Percentiles rank a stretch among this genome's conserved stretches.
Conservation (phyloP, 2,113 vertebrate species). For the Vidua chalybeata region DNA sequence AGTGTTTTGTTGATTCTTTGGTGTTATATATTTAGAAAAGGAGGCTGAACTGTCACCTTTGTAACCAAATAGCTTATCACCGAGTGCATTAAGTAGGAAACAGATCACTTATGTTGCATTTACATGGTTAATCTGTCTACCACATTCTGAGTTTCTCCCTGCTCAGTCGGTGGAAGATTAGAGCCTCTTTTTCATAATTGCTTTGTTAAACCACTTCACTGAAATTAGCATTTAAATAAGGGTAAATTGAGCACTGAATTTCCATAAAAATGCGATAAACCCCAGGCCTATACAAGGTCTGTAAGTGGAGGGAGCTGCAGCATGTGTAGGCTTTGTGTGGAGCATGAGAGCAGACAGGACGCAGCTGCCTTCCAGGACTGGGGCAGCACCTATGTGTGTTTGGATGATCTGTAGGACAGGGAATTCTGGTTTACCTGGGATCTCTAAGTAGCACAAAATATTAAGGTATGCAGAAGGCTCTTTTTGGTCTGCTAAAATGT, state of each 20-base stretch:
- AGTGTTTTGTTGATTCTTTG: neutral
- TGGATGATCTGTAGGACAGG: neutral
- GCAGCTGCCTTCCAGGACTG: neutral
- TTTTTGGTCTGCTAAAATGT: neutral
- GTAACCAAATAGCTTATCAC: neutral
- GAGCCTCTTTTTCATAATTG: constrained; percentile 41
- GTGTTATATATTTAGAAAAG: neutral
- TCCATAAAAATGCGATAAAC: neutral
- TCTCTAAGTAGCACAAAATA: neutral
- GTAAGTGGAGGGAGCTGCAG: neutral
- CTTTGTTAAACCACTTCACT: constrained; percentile 57
- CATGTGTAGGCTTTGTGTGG: accelerated
- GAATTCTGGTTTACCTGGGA: neutral
- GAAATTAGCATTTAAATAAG: constrained; percentile 65
- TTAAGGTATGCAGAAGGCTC: neutral
- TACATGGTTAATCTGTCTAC: constrained; percentile 18
- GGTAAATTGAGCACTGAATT: constrained; percentile 44
- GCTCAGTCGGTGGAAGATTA: constrained; percentile 16
- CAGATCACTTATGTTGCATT: neutral
- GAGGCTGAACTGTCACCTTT: neutral
- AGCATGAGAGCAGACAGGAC: neutral
- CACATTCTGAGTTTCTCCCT: neutral
- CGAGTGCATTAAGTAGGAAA: neutral
- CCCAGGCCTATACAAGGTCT: neutral
- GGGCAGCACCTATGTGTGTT: neutral